phyloP scores from a whole-genome alignment of 1,140 invertebrate genomes.

The Drosophila ananassae region DNA sequence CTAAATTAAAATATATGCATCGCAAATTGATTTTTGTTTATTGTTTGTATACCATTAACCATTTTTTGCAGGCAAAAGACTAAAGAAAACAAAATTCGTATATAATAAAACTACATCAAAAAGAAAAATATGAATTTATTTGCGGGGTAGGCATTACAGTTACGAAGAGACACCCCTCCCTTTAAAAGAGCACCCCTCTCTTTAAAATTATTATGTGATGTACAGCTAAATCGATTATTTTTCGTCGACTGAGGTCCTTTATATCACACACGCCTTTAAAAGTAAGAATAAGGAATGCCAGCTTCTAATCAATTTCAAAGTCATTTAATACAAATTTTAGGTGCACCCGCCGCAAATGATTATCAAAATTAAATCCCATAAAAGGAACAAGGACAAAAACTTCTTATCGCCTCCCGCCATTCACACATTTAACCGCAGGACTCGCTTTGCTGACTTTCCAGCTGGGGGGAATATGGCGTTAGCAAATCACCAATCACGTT shows the following conservation, averaged over 20 bases:
- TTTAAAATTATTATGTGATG: background rate
- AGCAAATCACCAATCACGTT: conserved; percentile 25
- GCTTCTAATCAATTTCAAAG: conserved; percentile 76
- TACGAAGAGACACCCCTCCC: too few species aligned
- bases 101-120: background rate
- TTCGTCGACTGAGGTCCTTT: conserved; percentile 18
- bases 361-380: conserved; percentile 72
- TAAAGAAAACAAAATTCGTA: background rate
- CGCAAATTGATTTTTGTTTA: conserved; percentile 1
- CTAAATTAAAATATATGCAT: background rate
- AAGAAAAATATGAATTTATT: conserved; percentile 1
- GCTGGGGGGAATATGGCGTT: background rate
- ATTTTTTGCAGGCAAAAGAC: background rate
- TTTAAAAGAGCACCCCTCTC: too few species aligned
- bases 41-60: conserved; percentile 4
- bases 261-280: conserved; percentile 55
- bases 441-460: conserved; percentile 26
- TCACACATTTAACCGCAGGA: conserved; percentile 50
- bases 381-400: conserved; percentile 45
- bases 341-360: conserved; percentile 61
- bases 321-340: conserved; percentile 80
- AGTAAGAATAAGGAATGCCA: conserved; percentile 29
- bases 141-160: background rate
- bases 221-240: too few species aligned
- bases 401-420: conserved; percentile 63